A percentile compares a stretch with the other conserved stretches of the same genome.
phyloP scores from a whole-genome alignment of 2,113 vertebrate genomes.

The Noturus placidus region DNA sequence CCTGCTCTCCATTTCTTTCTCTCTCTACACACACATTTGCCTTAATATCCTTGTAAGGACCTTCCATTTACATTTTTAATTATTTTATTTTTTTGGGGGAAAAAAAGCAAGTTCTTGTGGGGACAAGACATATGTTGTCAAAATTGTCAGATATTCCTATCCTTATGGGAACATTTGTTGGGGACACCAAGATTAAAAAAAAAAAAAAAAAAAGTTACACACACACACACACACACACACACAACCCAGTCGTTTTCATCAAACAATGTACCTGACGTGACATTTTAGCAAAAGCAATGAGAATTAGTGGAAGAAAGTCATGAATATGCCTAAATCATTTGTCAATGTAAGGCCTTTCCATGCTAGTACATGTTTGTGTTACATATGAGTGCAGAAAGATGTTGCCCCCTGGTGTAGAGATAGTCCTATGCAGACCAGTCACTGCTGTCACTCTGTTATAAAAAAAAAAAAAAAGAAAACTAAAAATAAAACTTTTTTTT shows the following conservation, averaged over 20 bases:
- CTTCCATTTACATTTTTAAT: no score
- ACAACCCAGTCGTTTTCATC: not conserved
- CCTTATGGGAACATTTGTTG: not conserved
- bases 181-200: no score
- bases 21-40: not conserved
- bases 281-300: slow-evolving; percentile 54
- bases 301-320: slow-evolving; percentile 54
- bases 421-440: slow-evolving; percentile 8
- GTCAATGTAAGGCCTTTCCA: slow-evolving; percentile 31
- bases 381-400: slow-evolving; percentile 50
- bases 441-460: not conserved
- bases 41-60: no score
- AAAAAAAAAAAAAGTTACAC: no score
- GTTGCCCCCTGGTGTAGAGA: slow-evolving; percentile 69
- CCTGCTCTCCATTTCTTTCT: not conserved
- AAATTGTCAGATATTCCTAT: not conserved
- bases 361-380: not conserved
- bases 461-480: no score
- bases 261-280: slow-evolving; percentile 25
- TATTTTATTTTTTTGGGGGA: no score
- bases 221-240: not conserved
- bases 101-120: not conserved
- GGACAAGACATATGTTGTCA: not conserved
- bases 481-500: not conserved
- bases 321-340: slow-evolving; percentile 51